Evolutionary conservation across 2,113 vertebrate genomes (phyloP).

Genomic region (Ranitomeya imitator): DNA sequence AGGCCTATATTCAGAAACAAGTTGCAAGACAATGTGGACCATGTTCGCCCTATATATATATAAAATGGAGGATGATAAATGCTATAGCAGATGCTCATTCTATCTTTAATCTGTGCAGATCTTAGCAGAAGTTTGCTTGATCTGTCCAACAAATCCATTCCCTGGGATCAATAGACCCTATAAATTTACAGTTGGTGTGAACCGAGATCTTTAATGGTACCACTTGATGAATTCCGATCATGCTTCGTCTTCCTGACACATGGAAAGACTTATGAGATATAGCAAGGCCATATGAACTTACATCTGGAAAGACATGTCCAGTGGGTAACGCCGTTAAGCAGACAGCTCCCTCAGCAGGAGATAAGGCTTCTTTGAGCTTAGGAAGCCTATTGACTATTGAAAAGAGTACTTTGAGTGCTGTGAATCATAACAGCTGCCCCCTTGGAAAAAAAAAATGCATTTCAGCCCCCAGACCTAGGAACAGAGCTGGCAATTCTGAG

Average conservation of each 20-base stretch:
- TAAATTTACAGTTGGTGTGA: conserved; percentile 33
- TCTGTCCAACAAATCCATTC: conserved; percentile 6
- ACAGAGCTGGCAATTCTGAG: conserved; percentile 36
- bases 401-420: not conserved
- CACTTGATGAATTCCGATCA: conserved; percentile 6
- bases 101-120: not conserved
- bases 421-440: conserved; percentile 51
- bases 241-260: conserved; percentile 19
- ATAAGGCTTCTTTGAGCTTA: conserved; percentile 35
- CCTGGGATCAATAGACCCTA: not conserved
- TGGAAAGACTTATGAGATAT: conserved; percentile 41
- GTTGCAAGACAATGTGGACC: not conserved
- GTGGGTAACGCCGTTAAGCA: conserved; percentile 11
- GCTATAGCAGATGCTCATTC: not conserved
- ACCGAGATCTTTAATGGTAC: conserved; percentile 2
- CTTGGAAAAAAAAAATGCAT: conserved; percentile 3
- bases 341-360: conserved; percentile 34
- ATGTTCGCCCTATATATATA: not conserved
- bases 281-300: conserved; percentile 27
- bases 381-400: not conserved
- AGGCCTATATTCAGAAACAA: not conserved
- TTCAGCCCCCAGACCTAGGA: not conserved
- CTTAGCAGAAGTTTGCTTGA: not conserved
- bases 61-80: not conserved
- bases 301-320: conserved; percentile 14